Evolutionary conservation across 1,140 invertebrate species (phyloP), one percentile per base, ranked within the genome.

Genomic region (Lepidotrigona ventralis): DNA sequence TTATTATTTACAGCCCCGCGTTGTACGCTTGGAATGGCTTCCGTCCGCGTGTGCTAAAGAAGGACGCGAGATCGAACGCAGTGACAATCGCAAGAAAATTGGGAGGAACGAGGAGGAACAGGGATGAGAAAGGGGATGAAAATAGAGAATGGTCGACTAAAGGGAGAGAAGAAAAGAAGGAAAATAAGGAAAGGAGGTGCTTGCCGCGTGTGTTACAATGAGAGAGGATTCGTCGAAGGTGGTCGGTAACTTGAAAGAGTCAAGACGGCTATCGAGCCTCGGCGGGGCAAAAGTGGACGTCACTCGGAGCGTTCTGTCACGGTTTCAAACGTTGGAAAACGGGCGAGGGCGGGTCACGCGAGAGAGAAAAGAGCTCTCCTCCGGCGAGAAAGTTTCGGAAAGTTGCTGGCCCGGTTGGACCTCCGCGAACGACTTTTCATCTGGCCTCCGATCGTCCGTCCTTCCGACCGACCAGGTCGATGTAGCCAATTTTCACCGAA

Each of bases 1-100:
- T 89, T 87, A 83, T 89, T 86, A 69, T 87, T 79, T 87, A 78
- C 78, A 39, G 64, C 64, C 68, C 80, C 60, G 58, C 17, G 58
- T 69, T 56, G 39, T 0, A 58, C 11, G 63, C 76, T 51, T 19
- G 39, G 33, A 58, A 60, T 53, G 19, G 15, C 63, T 56, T 54
- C 1, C 68, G 2, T 23, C 21, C 73, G 23, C 17, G 56, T 56
- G 58, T 68, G 39, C 39, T n/a, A 21, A 1, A 1, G 33, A 39
- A 11, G 15, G 68, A 46, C 3, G 12, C 14, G 63, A 58, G 23
- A 17, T 60, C 21, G 72, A 33, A 74, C 14, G 23, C 5, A 21
- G 53, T 23, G 12, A 12, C 21, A n/a, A 14, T 60, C 14, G 54
- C 15, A 2, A 29, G 54, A 39, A 74, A 39, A 21, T 54, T 17